Percentiles rank a stretch among this genome's conserved stretches.
Evolutionary conservation across 2,797 vertebrate genomes (phyloP).

Genomic region (Cirrhinus mrigala): DNA sequence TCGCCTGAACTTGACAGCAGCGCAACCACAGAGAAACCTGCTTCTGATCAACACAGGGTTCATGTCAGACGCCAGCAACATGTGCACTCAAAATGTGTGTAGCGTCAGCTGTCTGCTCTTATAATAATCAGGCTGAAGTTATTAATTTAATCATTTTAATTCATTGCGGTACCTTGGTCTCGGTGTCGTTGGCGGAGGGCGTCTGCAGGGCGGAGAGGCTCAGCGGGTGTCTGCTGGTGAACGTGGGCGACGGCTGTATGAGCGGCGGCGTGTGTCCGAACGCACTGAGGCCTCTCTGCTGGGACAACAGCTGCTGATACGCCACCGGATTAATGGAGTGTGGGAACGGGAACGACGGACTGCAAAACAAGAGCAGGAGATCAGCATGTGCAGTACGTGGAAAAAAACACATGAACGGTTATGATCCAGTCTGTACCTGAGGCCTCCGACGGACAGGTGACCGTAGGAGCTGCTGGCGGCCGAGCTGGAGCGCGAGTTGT

Average conservation of each 20-base stretch:
- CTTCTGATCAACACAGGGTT: constrained; percentile 4
- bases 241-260: constrained; percentile 86
- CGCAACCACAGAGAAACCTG: constrained; percentile 20
- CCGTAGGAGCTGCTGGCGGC: constrained; percentile 88
- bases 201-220: constrained; percentile 75
- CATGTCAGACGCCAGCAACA: not conserved
- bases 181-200: constrained; percentile 68
- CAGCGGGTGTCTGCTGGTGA: constrained; percentile 78
- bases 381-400: not conserved
- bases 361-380: constrained; percentile 65
- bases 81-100: not conserved
- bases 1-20: constrained; percentile 14
- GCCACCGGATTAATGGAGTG: constrained; percentile 90
- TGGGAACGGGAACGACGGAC: constrained; percentile 91
- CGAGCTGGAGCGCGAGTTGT: constrained; percentile 89
- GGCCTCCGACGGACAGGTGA: constrained; percentile 85
- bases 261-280: constrained; percentile 91
- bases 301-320: constrained; percentile 92
- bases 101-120: not conserved
- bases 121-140: not conserved
- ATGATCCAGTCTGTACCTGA: constrained; percentile 76
- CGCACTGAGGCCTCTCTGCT: constrained; percentile 88
- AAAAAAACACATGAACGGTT: no score
- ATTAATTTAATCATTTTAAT: no score
- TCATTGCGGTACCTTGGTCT: constrained; percentile 66